Conservation (phyloP, 2,113 vertebrate species). For the Sarotherodon lohbergeri region DNA sequence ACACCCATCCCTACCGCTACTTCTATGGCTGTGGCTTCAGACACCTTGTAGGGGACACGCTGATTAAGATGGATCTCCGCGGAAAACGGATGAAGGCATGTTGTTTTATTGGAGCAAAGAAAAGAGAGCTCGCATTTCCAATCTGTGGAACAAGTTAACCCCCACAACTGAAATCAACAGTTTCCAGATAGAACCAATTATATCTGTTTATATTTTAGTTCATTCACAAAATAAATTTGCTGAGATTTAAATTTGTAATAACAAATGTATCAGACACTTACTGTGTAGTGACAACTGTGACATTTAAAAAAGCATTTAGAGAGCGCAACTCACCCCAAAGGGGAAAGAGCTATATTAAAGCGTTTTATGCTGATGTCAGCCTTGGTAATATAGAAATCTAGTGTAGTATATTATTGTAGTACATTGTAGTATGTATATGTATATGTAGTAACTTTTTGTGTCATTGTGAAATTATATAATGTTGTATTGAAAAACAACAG, state of each 20-base stretch:
- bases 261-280: background rate
- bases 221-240: background rate
- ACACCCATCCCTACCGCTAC: conserved; percentile 77
- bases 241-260: fast-evolving
- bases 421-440: background rate
- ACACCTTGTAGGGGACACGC: conserved; percentile 81
- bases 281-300: background rate
- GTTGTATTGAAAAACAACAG: background rate
- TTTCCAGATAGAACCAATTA: fast-evolving
- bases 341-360: background rate
- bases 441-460: fast-evolving
- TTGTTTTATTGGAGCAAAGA: background rate
- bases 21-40: conserved; percentile 86
- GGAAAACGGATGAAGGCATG: conserved; percentile 79
- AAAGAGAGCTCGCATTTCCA: background rate
- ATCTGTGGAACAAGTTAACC: background rate
- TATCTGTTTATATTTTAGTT: background rate
- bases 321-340: background rate
- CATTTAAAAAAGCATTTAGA: background rate
- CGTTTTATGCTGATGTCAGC: fast-evolving
- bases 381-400: background rate
- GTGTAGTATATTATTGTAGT: background rate
- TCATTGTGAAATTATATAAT: background rate
- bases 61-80: conserved; percentile 82
- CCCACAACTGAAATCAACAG: background rate